These are phyloP conservation scores for Rhea pennata DNA, from an alignment of 2,113 vertebrate species.

Conservation along the genomic window DNA sequence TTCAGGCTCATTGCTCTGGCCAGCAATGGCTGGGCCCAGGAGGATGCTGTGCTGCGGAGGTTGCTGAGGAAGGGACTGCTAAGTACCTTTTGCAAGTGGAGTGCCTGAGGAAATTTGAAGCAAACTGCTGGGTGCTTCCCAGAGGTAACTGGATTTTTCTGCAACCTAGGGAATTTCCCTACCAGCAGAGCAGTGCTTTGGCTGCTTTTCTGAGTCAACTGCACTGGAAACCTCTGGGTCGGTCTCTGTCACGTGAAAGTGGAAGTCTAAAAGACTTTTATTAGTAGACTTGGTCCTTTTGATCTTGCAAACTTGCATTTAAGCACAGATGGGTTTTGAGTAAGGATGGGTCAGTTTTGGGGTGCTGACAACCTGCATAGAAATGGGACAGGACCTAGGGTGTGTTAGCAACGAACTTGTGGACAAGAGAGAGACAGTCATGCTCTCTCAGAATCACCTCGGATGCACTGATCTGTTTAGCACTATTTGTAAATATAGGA, in stretches of 20 bases:
- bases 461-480: neutral
- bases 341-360: neutral
- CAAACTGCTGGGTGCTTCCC: neutral
- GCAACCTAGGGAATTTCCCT: neutral
- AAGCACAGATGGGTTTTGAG: neutral
- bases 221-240: neutral
- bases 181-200: neutral
- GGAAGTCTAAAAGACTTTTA: neutral
- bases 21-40: neutral
- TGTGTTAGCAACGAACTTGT: neutral
- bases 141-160: neutral
- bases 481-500: neutral
- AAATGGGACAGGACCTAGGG: neutral
- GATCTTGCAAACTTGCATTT: neutral
- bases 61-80: neutral
- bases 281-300: neutral
- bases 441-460: neutral
- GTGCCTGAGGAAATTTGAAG: neutral
- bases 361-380: neutral
- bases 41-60: fast-evolving
- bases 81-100: neutral
- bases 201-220: neutral
- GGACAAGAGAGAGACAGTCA: neutral
- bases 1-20: neutral
- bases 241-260: fast-evolving